Percentiles rank a stretch among this genome's conserved stretches.
Evolutionary conservation across 2,888 invertebrate genomes (phyloP).

Genomic region (Chrysopilus asiliformis): DNA sequence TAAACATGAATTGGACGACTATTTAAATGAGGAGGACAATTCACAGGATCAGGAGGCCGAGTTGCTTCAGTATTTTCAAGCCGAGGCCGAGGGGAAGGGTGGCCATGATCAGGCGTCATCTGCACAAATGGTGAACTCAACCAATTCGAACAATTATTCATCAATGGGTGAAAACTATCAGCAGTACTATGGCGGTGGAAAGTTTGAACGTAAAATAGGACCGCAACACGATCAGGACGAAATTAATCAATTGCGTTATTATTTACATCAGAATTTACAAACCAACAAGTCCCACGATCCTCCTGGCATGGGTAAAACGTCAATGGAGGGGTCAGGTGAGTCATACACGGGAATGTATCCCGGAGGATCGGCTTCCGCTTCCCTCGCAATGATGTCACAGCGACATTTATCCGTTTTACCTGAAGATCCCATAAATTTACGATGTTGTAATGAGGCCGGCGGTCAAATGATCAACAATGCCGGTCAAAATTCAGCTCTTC

Average conservation of each 20-base stretch:
- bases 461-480: constrained; percentile 3
- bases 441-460: constrained; percentile 6
- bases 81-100: constrained; percentile 25
- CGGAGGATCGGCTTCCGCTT: constrained; percentile 36
- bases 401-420: constrained; percentile 8
- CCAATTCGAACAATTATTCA: too few relatives aligned
- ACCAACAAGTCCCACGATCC: constrained; percentile 10
- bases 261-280: constrained; percentile 19
- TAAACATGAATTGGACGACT: constrained; percentile 69
- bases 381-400: constrained; percentile 34
- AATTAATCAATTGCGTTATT: constrained; percentile 56
- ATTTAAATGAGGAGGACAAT: constrained; percentile 59
- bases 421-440: constrained; percentile 4
- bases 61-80: constrained; percentile 65
- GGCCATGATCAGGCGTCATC: constrained; percentile 1
- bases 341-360: constrained; percentile 13
- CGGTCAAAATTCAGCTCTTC: neutral
- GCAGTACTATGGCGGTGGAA: constrained; percentile 11
- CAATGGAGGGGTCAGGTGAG: constrained; percentile 15
- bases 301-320: constrained; percentile 5
- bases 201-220: constrained; percentile 9
- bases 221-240: constrained; percentile 39
- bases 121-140: too few relatives aligned
- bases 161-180: constrained; percentile 16
- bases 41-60: constrained; percentile 75